Evolutionary conservation across 1,140 invertebrate species (phyloP).

Genomic region (Drosophila punjabiensis): DNA sequence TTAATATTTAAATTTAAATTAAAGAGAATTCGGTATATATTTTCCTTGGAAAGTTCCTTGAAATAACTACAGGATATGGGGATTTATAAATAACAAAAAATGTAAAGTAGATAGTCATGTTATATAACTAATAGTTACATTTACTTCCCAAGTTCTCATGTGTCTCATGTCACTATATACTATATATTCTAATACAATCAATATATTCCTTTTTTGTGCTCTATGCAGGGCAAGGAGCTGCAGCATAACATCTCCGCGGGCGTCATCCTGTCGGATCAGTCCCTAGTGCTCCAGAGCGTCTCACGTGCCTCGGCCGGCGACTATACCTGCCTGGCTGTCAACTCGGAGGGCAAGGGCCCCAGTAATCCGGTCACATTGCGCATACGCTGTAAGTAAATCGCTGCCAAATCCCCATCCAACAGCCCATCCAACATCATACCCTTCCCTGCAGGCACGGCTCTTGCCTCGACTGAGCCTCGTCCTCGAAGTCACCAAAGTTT

Average conservation of each 20-base stretch:
- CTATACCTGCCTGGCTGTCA: constrained; percentile 93
- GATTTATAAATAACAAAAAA: background rate
- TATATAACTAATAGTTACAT: background rate
- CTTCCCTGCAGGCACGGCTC: background rate
- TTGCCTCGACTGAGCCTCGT: background rate
- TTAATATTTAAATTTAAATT: background rate
- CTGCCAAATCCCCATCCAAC: constrained; percentile 37
- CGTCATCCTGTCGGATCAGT: constrained; percentile 93
- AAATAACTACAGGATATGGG: no score
- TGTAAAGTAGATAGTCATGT: background rate
- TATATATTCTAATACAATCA: background rate
- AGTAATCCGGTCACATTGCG: constrained; percentile 92
- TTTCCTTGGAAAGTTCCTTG: background rate
- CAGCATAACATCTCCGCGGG: constrained; percentile 92
- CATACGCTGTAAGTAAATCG: constrained; percentile 92
- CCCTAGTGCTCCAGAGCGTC: constrained; percentile 92
- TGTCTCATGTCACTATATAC: background rate
- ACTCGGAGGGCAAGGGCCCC: constrained; percentile 92
- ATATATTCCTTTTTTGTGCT: constrained; percentile 1
- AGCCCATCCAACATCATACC: background rate
- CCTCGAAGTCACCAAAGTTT: constrained; percentile 57
- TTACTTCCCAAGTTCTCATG: no score
- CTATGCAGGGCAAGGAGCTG: constrained; percentile 89
- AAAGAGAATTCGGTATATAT: background rate
- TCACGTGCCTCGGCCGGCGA: constrained; percentile 91